Percentiles rank a stretch among this genome's conserved stretches.
phyloP scores from a whole-genome alignment of 2,888 invertebrate genomes.

The Neocrepidodera transversa region DNA sequence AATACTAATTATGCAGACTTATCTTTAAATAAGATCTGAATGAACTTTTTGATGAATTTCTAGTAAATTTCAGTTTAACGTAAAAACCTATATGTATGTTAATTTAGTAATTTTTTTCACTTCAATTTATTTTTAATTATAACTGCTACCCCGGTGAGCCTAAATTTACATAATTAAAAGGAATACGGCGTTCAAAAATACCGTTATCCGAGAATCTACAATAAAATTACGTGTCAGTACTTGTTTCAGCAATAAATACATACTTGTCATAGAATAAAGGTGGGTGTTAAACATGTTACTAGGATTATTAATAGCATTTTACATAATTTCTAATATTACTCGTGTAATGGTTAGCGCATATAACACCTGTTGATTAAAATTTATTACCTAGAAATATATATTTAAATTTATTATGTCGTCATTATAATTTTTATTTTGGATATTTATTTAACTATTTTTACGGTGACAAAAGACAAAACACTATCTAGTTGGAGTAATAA shows the following conservation, averaged over 20 bases:
- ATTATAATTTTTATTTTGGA: no score
- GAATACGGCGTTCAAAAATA: slow-evolving; percentile 13
- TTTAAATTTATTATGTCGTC: no score
- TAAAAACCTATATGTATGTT: slow-evolving; percentile 18
- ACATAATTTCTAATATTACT: slow-evolving; percentile 15
- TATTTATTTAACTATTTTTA: no score
- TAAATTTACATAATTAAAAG: slow-evolving; percentile 20
- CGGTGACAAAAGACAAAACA: no score
- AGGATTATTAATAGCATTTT: not conserved
- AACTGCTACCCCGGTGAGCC: slow-evolving; percentile 7
- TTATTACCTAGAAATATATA: not conserved
- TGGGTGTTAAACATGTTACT: slow-evolving; percentile 20
- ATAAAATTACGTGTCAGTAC: slow-evolving; percentile 15
- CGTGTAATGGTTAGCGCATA: not conserved
- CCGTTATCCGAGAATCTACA: slow-evolving; percentile 20
- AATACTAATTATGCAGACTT: not conserved
- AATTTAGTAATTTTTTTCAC: slow-evolving; percentile 16
- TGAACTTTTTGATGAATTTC: slow-evolving; percentile 14
- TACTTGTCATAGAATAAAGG: not conserved
- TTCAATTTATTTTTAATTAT: slow-evolving; percentile 21
- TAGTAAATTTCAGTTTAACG: slow-evolving; percentile 6
- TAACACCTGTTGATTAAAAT: slow-evolving; percentile 3
- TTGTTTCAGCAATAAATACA: slow-evolving; percentile 16
- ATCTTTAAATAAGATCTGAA: not conserved
- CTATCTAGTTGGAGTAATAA: no score